Percentiles rank a stretch among this genome's conserved stretches.
Conservation (phyloP, 2,113 vertebrate species). For the Oreochromis spilurus region DNA sequence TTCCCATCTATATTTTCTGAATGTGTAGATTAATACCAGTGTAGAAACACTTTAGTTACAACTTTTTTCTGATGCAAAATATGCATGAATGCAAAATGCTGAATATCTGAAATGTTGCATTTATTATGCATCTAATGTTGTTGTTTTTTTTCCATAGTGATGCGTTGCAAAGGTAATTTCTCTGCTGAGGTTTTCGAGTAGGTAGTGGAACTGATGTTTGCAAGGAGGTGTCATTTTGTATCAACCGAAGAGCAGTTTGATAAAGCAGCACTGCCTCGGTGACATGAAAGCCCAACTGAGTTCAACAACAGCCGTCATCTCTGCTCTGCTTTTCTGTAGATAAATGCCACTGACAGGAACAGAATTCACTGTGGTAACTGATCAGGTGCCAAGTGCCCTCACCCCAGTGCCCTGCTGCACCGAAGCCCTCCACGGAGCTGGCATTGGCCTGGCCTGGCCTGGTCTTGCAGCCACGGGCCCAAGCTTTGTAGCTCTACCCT, state of each 20-base stretch:
- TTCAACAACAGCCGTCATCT: constrained; percentile 45
- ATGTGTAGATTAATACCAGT: neutral
- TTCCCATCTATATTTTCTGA: neutral
- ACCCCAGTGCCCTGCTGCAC: constrained; percentile 43
- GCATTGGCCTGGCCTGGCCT: constrained; percentile 41
- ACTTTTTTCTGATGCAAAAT: neutral
- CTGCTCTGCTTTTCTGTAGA: constrained; percentile 41
- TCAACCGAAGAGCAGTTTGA: constrained; percentile 18
- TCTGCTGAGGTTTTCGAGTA: neutral
- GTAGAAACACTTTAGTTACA: neutral
- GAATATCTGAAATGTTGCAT: neutral
- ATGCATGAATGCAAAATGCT: neutral
- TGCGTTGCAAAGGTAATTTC: neutral
- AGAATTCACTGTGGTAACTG: constrained; percentile 62
- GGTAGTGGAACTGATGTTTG: constrained; percentile 11
- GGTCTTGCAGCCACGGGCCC: constrained; percentile 29
- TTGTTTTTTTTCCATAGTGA: neutral
- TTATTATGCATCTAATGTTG: neutral
- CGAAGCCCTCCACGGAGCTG: constrained; percentile 38
- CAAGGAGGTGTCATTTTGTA: constrained; percentile 29
- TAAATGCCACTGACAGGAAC: constrained; percentile 59
- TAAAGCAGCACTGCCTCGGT: constrained; percentile 1
- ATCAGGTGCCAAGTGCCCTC: constrained; percentile 58
- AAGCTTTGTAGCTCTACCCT: constrained; percentile 36
- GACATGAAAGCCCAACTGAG: constrained; percentile 45